Evolutionary conservation across 1,140 invertebrate genomes (phyloP), one percentile per base, ranked within the genome.

Genomic region (Diprion similis): DNA sequence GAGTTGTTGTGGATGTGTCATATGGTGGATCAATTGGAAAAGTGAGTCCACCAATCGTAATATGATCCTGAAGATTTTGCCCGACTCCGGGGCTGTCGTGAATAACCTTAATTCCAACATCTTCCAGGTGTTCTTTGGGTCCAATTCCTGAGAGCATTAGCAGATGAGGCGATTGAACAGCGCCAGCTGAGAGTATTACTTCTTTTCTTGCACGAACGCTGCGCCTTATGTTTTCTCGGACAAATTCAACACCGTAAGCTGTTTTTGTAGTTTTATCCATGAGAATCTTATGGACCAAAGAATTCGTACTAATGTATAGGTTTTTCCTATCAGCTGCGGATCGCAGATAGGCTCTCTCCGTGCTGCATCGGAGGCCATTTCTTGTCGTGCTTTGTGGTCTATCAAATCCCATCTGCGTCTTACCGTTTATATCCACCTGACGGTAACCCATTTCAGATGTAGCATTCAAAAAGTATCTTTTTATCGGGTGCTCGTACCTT

Each of bases 51-150:
- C 91, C 91, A 66, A 93, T 90, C 0, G 92, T 93, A 18, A 94
- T 89, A 77, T 96, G 95, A 83, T 95, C 94, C 80, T 94, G 92
- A 0, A 97, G 88, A 84, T 96, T 96, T 72, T 92, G 90, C 0
- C 96, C 96, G 0, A 97, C 94, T 47, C 89, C 92, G 0, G 92
- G 92, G 0, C 95, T 86, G 80, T 95, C 90, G 73, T 90, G 85
- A 15, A 93, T 76, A 0, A 91, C 87, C 0, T 84, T 73, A 46
- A 94, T 92, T 19, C 84, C 84, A 3, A 89, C 76, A 10, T 78
- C 77, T 18, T 82, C 37, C 0, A 93, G 78, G 74, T 92, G 89
- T 10, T 89, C 76, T 59, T 76, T 82, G 0, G 91, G 91, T 7
- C 91, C 92, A 70, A 90, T 83, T 72, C 81, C 91, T 47, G 89